Conservation (phyloP, 2,888 invertebrate species). For the Parelbella ahira region DNA sequence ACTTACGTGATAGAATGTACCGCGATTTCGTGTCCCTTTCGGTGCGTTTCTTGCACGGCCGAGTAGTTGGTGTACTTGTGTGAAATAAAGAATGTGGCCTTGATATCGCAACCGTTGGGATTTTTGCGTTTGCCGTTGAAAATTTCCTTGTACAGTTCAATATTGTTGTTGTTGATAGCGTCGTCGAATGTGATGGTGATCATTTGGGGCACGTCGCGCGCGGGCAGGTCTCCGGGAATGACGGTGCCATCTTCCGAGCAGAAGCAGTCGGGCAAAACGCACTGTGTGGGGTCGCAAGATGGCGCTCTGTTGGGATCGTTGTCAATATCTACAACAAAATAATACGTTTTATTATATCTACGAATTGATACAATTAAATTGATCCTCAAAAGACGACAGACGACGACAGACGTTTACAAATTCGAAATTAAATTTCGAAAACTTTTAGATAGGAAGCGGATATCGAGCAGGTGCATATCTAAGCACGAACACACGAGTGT, state of each 20-base stretch:
- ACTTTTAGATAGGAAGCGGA: background rate
- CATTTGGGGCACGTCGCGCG: slow-evolving; percentile 95
- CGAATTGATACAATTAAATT: too few relatives aligned
- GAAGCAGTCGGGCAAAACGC: slow-evolving; percentile 95
- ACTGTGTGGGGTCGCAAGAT: slow-evolving; percentile 91
- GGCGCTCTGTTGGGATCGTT: slow-evolving; percentile 96
- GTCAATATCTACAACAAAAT: slow-evolving; percentile 87
- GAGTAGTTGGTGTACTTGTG: slow-evolving; percentile 97
- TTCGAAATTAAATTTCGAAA: background rate
- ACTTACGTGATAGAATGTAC: slow-evolving; percentile 96
- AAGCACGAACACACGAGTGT: slow-evolving; percentile 18
- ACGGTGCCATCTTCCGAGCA: slow-evolving; percentile 95
- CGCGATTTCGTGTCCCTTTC: slow-evolving; percentile 96
- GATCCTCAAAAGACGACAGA: too few relatives aligned
- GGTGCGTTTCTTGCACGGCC: slow-evolving; percentile 93
- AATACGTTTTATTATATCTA: background rate
- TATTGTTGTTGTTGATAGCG: slow-evolving; percentile 97
- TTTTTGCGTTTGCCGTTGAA: slow-evolving; percentile 94
- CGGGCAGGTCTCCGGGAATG: slow-evolving; percentile 90
- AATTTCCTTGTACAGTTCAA: slow-evolving; percentile 95
- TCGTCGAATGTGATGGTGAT: slow-evolving; percentile 96
- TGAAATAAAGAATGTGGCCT: slow-evolving; percentile 94
- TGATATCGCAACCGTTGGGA: slow-evolving; percentile 96
- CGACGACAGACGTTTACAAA: background rate
- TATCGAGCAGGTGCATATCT: slow-evolving; percentile 12